These are phyloP conservation scores for Xestia sexstrigata DNA, from an alignment of 2,888 invertebrate species.

Conservation along the genomic window DNA sequence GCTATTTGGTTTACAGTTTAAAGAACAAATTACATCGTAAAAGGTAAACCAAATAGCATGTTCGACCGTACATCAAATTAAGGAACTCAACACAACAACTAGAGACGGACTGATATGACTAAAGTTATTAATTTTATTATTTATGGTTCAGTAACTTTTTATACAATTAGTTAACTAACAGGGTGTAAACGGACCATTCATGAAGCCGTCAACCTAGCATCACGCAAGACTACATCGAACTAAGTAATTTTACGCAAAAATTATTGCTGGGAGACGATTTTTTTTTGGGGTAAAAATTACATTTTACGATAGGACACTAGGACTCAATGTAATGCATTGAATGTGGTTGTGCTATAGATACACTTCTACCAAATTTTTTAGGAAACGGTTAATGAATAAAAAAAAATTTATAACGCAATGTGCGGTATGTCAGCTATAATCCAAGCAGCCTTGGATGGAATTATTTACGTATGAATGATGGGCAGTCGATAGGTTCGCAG, in stretches of 20 bases:
- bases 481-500: background rate
- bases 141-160: too few relatives aligned
- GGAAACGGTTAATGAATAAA: background rate
- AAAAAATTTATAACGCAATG: background rate
- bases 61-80: too few relatives aligned
- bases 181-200: background rate
- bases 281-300: background rate
- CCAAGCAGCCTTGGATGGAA: background rate
- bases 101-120: too few relatives aligned
- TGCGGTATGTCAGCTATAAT: background rate
- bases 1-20: too few relatives aligned
- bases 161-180: background rate
- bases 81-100: too few relatives aligned
- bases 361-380: background rate
- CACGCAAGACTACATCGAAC: too few relatives aligned
- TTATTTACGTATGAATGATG: slow-evolving; percentile 19
- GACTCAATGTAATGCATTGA: background rate
- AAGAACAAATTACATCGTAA: too few relatives aligned
- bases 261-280: background rate
- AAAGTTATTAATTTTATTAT: too few relatives aligned
- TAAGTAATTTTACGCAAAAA: background rate
- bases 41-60: too few relatives aligned
- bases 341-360: background rate
- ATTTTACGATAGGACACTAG: background rate
- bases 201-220: background rate